phyloP scores from a whole-genome alignment of 2,888 invertebrate genomes.

The Salticus scenicus region DNA sequence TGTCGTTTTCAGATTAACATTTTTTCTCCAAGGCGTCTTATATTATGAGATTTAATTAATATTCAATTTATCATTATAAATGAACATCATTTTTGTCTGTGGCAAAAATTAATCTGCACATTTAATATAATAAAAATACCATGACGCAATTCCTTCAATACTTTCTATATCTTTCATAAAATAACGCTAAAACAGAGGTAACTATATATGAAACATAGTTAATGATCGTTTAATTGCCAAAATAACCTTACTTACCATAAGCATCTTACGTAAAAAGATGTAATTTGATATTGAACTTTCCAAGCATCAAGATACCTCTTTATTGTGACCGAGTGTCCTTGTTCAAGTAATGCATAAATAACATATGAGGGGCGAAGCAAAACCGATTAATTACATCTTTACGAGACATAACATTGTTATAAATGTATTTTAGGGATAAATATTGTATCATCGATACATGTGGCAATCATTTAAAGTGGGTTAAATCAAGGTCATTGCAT shows the following conservation, averaged over 20 bases:
- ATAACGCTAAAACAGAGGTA: too few species aligned
- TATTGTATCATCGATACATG: neutral
- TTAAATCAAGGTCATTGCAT: too few species aligned
- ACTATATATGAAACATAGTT: too few species aligned
- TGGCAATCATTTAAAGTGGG: neutral
- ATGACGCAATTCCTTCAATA: too few species aligned
- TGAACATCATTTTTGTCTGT: too few species aligned
- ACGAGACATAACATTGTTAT: neutral
- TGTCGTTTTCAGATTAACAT: too few species aligned
- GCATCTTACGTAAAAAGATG: neutral
- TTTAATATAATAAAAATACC: too few species aligned
- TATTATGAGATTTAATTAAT: too few species aligned
- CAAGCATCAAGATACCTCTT: neutral
- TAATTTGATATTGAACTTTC: neutral
- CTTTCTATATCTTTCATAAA: too few species aligned
- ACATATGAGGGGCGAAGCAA: constrained; percentile 2
- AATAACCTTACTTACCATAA: neutral
- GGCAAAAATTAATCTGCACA: too few species aligned
- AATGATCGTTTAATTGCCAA: neutral
- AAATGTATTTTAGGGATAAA: neutral
- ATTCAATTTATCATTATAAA: too few species aligned
- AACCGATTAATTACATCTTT: neutral
- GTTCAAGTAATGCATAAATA: neutral
- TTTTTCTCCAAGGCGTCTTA: too few species aligned
- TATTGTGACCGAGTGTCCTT: neutral